Conservation (phyloP, 2,113 vertebrate genomes). For the Perca flavescens region DNA sequence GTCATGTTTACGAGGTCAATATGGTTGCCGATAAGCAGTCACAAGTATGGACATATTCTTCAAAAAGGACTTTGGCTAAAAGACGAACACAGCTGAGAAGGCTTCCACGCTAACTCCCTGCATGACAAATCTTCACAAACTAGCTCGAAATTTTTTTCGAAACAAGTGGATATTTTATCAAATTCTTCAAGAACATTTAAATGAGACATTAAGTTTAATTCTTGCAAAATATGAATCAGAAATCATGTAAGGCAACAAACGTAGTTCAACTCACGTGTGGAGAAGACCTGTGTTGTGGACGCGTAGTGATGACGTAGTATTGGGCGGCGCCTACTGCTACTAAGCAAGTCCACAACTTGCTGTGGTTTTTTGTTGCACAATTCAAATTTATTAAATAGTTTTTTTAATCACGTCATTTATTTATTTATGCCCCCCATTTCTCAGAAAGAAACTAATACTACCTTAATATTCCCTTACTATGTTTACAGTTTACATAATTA, state of each 20-base stretch:
- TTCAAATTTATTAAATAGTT: too few species aligned
- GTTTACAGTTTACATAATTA: neutral
- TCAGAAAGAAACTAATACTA: too few species aligned
- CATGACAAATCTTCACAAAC: neutral
- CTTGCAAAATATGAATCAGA: rapidly evolving
- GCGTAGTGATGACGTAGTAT: conserved; percentile 59
- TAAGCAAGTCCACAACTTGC: too few species aligned
- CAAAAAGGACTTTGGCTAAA: neutral
- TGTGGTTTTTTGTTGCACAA: too few species aligned
- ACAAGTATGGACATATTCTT: neutral
- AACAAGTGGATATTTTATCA: neutral
- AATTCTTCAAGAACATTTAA: rapidly evolving
- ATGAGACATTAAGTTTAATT: rapidly evolving
- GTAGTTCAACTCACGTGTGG: conserved; percentile 61
- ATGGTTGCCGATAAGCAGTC: too few species aligned
- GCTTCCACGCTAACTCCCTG: neutral
- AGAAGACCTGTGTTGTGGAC: neutral
- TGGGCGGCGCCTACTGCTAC: too few species aligned
- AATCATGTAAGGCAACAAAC: neutral
- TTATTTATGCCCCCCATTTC: too few species aligned
- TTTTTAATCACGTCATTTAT: too few species aligned
- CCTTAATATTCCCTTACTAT: neutral
- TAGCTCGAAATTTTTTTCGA: neutral
- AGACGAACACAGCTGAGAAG: neutral
- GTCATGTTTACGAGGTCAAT: neutral